phyloP scores from a whole-genome alignment of 2,797 vertebrate species.

The Acanthornis magna region DNA sequence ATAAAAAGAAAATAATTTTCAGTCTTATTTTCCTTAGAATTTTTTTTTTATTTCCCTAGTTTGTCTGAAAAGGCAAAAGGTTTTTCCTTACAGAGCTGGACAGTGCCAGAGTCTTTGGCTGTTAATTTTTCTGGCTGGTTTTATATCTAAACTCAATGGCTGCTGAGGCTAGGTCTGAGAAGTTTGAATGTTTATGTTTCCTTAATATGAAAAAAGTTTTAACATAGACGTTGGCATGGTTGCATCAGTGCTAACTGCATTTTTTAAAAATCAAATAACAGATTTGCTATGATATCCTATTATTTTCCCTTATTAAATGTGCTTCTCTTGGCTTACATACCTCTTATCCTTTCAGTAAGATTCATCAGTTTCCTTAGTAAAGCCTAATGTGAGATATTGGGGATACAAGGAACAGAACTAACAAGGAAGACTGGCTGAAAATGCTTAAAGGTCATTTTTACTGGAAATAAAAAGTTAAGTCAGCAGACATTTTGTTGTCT shows the following conservation, averaged over 20 bases:
- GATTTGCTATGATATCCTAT: background rate
- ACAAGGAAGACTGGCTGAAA: background rate
- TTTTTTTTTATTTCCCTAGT: background rate
- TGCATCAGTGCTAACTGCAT: background rate
- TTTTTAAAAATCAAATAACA: background rate
- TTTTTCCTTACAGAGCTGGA: background rate
- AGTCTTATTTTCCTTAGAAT: background rate
- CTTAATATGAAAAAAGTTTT: background rate
- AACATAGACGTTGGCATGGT: background rate
- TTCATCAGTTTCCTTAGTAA: background rate
- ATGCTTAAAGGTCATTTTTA: background rate
- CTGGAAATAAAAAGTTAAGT: background rate
- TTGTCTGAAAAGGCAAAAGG: background rate
- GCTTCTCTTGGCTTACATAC: background rate
- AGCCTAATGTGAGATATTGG: background rate
- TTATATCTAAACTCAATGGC: accelerated
- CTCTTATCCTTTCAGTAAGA: background rate
- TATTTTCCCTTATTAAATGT: background rate
- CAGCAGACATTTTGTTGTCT: background rate
- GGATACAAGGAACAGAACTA: background rate
- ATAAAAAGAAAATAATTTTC: background rate
- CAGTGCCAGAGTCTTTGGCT: background rate
- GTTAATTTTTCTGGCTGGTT: background rate
- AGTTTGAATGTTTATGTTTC: background rate
- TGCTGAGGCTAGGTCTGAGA: background rate